These are phyloP conservation scores for Cyanoramphus novaezelandiae DNA, from an alignment of 2,113 vertebrate genomes.

Conservation along the genomic window DNA sequence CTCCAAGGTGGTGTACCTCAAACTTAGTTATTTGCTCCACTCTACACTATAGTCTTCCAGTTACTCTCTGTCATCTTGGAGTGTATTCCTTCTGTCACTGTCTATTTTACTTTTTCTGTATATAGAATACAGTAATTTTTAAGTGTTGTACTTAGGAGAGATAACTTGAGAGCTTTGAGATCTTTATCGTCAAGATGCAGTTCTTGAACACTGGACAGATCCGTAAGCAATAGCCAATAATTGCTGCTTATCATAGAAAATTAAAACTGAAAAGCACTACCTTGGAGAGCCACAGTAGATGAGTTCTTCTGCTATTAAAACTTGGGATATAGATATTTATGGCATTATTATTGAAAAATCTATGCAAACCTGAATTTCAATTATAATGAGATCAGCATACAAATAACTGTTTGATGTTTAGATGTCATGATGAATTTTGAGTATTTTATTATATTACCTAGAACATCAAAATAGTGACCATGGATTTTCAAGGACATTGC, in stretches of 20 bases:
- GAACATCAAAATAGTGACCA: background rate
- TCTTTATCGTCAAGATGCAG: background rate
- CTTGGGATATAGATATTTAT: background rate
- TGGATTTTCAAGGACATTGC: background rate
- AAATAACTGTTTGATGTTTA: background rate
- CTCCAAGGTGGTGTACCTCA: background rate
- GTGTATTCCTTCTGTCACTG: background rate
- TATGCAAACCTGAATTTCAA: background rate
- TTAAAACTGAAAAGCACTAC: background rate
- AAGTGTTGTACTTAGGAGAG: background rate
- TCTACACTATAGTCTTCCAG: background rate
- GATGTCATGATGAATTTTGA: background rate
- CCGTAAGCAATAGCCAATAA: background rate
- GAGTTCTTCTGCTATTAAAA: background rate
- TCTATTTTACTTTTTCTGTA: background rate
- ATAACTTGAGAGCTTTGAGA: background rate
- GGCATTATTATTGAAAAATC: background rate
- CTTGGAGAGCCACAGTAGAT: background rate
- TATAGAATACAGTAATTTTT: background rate
- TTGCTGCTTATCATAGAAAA: background rate
- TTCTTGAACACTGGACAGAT: background rate
- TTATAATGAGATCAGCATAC: background rate
- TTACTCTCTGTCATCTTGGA: background rate
- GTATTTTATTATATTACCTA: background rate
- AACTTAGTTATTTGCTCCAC: background rate